Percentiles rank a stretch among this genome's conserved stretches.
Conservation (phyloP, 2,797 vertebrate species). For the Acanthornis magna region DNA sequence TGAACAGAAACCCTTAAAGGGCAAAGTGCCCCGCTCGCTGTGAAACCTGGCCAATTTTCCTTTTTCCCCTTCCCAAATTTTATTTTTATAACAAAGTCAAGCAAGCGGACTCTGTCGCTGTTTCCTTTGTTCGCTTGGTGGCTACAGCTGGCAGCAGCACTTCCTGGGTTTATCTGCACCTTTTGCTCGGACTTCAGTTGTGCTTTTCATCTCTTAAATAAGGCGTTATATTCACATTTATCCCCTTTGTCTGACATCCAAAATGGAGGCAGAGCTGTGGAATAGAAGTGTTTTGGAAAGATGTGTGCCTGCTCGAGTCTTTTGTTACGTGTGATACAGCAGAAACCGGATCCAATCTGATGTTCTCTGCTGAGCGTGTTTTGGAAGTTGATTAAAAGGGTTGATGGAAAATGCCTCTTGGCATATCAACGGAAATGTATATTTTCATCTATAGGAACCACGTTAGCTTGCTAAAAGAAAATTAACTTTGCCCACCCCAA, state of each 20-base stretch:
- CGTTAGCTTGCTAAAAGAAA: not conserved
- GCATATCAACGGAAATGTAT: not conserved
- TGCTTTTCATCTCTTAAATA: not conserved
- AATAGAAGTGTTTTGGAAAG: constrained; percentile 14
- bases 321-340: constrained; percentile 18
- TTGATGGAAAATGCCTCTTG: constrained; percentile 15
- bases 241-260: constrained; percentile 54
- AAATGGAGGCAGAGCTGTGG: constrained; percentile 62
- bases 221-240: not conserved
- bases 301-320: constrained; percentile 8
- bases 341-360: constrained; percentile 10
- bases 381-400: constrained; percentile 21
- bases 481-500: not conserved
- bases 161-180: constrained; percentile 42
- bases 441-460: not conserved
- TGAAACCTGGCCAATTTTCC: not conserved
- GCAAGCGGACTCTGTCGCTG: not conserved
- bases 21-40: not conserved
- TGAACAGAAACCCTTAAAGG: not conserved
- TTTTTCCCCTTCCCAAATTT: not conserved
- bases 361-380: not conserved
- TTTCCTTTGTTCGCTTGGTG: constrained; percentile 43
- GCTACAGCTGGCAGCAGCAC: not conserved
- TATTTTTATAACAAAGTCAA: not conserved
- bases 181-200: not conserved